Evolutionary conservation across 2,888 invertebrate species (phyloP).

Genomic region (Chalcosyrphus nemorum): DNA sequence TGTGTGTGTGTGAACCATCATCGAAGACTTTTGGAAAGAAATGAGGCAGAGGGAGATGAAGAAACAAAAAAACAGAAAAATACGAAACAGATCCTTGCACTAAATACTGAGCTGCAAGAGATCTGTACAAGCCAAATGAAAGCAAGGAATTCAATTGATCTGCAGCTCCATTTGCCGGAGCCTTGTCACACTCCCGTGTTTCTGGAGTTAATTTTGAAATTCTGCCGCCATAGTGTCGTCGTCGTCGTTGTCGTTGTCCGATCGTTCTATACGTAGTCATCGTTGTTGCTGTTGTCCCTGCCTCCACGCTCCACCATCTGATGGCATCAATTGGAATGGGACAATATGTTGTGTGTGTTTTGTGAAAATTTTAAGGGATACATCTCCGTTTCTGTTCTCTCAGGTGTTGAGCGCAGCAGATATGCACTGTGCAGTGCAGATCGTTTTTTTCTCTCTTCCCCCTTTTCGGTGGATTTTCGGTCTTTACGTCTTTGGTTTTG

Average conservation of each 20-base stretch:
- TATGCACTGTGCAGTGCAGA: conserved; percentile 16
- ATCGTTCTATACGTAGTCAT: conserved; percentile 48
- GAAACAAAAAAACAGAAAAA: neutral
- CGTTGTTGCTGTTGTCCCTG: conserved; percentile 23
- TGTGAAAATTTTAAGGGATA: conserved; percentile 64
- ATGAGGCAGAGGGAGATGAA: neutral
- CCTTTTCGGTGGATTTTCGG: neutral
- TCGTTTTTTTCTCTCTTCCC: neutral
- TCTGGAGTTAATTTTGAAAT: conserved; percentile 70
- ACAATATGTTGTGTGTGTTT: conserved; percentile 72
- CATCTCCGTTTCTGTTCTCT: conserved; percentile 64
- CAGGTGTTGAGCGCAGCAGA: conserved; percentile 63
- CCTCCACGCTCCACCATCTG: neutral
- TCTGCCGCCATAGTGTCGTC: conserved; percentile 73
- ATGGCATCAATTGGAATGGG: conserved; percentile 71
- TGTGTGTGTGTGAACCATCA: conserved; percentile 5
- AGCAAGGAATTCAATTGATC: conserved; percentile 70
- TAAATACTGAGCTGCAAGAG: conserved; percentile 55
- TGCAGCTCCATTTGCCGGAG: conserved; percentile 57
- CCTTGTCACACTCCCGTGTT: conserved; percentile 69
- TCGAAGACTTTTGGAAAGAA: too few species aligned
- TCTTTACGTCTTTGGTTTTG: conserved; percentile 3
- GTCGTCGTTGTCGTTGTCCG: conserved; percentile 60
- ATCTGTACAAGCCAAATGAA: conserved; percentile 57
- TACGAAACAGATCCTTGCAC: conserved; percentile 55